Evolutionary conservation across 2,888 invertebrate genomes (phyloP), one percentile per base, ranked within the genome.

Genomic region (Geophilus truncorum): DNA sequence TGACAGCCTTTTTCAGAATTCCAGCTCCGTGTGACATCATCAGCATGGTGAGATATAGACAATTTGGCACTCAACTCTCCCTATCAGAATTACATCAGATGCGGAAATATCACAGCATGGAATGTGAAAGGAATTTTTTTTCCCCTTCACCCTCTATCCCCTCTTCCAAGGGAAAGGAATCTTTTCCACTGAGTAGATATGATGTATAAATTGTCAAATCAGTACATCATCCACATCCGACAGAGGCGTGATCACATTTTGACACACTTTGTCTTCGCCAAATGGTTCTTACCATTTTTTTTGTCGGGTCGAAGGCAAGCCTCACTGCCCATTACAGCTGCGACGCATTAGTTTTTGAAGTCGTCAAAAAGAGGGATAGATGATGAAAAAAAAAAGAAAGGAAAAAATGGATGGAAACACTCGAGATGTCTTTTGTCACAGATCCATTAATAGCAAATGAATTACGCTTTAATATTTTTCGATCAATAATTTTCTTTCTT

Each of bases 181-280:
- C 28, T 25, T 70, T 62, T 70, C 70, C 70, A 70, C 70, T 70
- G 70, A 70, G 70, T 70, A 70, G 70, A 70, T 25, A 70, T 70
- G 70, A 70, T 70, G 70, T 70, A 70, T 70, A 70, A 70, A 70
- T 70, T 70, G 70, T 70, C 70, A 70, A 70, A 70, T 70, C 70
- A 70, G 70, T 70, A 70, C 70, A 70, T 70, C 70, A 70, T 70
- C 70, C 70, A 25, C 70, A 70, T 70, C 70, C 70, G 28, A 70
- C 70, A 70, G 70, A 70, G 70, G 70, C 70, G 70, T 28, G 70
- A 70, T 70, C 70, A 70, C 70, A 70, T 70, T 70, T 70, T 70
- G 70, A 70, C 70, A 70, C 70, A 70, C 70, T 70, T 70, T 70
- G 70, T 70, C 70, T 70, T 70, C 70, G 70, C 70, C 70, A 70